phyloP scores from a whole-genome alignment of 2,888 invertebrate genomes.

The Drosophila maculinotata region DNA sequence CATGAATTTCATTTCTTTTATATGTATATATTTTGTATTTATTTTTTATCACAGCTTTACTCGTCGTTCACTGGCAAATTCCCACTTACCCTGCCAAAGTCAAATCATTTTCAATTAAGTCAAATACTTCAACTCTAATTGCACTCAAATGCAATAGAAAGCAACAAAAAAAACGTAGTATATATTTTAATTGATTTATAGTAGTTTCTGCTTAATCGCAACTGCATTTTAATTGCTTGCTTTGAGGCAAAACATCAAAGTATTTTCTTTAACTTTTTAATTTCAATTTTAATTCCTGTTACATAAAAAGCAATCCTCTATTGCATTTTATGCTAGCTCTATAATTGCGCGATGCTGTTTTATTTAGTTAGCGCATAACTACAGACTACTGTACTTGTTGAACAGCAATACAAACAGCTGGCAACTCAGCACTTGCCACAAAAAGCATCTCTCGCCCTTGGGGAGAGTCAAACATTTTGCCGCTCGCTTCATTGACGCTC shows the following conservation, averaged over 20 bases:
- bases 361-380: slow-evolving; percentile 14
- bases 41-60: slow-evolving; percentile 20
- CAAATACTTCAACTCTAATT: slow-evolving; percentile 60
- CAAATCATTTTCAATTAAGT: slow-evolving; percentile 66
- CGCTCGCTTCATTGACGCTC: slow-evolving; percentile 79
- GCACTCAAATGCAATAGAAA: slow-evolving; percentile 52
- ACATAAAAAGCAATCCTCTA: too few species aligned
- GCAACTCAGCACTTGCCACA: slow-evolving; percentile 10
- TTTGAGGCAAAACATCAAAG: background rate
- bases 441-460: background rate
- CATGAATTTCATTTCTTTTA: slow-evolving; percentile 2
- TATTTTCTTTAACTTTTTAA: slow-evolving; percentile 1
- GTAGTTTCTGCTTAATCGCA: slow-evolving; percentile 28
- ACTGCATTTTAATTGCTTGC: background rate
- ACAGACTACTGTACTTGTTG: slow-evolving; percentile 47
- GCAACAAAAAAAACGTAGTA: slow-evolving; percentile 15
- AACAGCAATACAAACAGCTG: slow-evolving; percentile 32
- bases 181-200: slow-evolving; percentile 46
- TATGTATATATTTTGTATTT: slow-evolving; percentile 20
- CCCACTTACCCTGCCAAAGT: slow-evolving; percentile 19
- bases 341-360: background rate
- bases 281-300: too few species aligned
- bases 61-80: too few species aligned
- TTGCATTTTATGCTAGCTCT: too few species aligned
- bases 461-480: slow-evolving; percentile 54